These are phyloP conservation scores for Neofelis nebulosa DNA, from an alignment of 2,113 vertebrate species.

Conservation along the genomic window DNA sequence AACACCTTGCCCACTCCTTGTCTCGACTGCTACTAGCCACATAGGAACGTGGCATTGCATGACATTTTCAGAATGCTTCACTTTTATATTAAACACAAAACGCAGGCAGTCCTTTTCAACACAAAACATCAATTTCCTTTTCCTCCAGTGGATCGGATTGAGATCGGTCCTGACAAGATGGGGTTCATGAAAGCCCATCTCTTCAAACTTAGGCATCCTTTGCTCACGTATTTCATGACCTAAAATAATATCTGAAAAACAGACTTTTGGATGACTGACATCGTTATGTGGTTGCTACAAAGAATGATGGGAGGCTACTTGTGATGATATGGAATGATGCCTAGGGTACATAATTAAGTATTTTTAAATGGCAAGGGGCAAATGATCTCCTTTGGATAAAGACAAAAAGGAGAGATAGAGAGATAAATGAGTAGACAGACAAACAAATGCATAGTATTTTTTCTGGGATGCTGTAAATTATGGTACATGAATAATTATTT, in stretches of 20 bases:
- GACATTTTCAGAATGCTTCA: not conserved
- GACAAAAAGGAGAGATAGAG: not conserved
- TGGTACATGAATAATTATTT: not conserved
- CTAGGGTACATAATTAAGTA: not conserved
- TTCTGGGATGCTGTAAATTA: not conserved
- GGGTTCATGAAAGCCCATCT: not conserved
- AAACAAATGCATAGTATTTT: not conserved
- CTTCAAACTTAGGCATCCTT: not conserved
- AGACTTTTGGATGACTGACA: not conserved
- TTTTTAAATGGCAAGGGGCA: slow-evolving; percentile 29
- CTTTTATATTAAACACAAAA: not conserved
- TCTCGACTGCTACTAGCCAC: not conserved
- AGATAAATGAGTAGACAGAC: not conserved
- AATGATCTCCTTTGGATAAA: not conserved
- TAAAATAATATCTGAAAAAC: slow-evolving; percentile 30
- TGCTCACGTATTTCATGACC: not conserved
- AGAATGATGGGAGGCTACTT: not conserved
- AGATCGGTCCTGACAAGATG: not conserved
- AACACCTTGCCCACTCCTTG: not conserved
- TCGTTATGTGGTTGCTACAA: not conserved
- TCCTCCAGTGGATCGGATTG: not conserved
- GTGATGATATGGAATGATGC: not conserved
- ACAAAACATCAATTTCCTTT: not conserved
- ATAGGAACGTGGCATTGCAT: not conserved
- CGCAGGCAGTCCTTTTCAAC: not conserved